A percentile compares a stretch with the other conserved stretches of the same genome.
Conservation (phyloP, 2,797 vertebrate species). For the Antennarius maculatus region DNA sequence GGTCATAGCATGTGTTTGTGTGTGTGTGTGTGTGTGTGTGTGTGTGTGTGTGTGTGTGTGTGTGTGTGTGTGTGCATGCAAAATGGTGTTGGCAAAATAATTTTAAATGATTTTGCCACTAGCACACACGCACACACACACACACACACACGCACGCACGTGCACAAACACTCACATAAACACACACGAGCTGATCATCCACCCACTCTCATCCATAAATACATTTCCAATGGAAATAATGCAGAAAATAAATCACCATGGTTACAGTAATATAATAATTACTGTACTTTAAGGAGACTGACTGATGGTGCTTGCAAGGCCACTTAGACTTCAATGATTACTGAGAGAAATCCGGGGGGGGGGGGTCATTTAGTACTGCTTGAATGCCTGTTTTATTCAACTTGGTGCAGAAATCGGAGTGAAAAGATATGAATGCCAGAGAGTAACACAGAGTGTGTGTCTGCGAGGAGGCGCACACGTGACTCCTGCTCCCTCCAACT, state of each 20-base stretch:
- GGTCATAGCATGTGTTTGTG: slow-evolving; percentile 14
- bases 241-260: slow-evolving; percentile 72
- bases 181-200: slow-evolving; percentile 38
- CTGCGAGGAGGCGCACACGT: not conserved
- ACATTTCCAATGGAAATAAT: slow-evolving; percentile 62
- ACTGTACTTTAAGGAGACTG: slow-evolving; percentile 45
- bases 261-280: slow-evolving; percentile 74
- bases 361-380: slow-evolving; percentile 17
- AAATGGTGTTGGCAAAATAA: slow-evolving; percentile 26
- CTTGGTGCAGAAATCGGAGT: not conserved
- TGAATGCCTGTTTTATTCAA: slow-evolving; percentile 30
- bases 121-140: slow-evolving; percentile 14
- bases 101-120: slow-evolving; percentile 40
- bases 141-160: slow-evolving; percentile 6
- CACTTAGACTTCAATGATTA: slow-evolving; percentile 57
- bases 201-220: slow-evolving; percentile 70
- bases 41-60: slow-evolving; percentile 10
- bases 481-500: not conserved
- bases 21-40: not conserved
- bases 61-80: not conserved
- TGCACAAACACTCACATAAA: not conserved
- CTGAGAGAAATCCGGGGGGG: slow-evolving; percentile 21
- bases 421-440: not conserved
- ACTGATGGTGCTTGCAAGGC: slow-evolving; percentile 52
- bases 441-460: not conserved